phyloP scores from a whole-genome alignment of 1,140 invertebrate species.

The Brachionus calyciflorus region DNA sequence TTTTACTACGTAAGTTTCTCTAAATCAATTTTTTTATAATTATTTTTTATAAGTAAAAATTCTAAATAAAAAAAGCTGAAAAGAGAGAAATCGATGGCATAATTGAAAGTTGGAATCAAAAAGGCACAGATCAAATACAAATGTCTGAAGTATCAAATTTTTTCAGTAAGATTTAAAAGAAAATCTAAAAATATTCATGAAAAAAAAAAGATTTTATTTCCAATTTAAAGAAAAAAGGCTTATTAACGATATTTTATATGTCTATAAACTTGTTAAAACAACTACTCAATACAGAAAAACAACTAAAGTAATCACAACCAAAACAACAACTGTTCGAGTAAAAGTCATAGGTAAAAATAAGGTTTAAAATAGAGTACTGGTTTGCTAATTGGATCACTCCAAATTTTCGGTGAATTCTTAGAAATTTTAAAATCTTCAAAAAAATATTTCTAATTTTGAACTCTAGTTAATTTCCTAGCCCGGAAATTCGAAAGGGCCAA shows the following conservation, averaged over 20 bases:
- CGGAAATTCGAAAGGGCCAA: too few relatives aligned
- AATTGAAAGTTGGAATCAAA: background rate
- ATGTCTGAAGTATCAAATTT: slow-evolving; percentile 6
- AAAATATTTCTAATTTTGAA: too few relatives aligned
- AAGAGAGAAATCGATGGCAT: background rate
- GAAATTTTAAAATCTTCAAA: too few relatives aligned
- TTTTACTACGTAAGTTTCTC: background rate
- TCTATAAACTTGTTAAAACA: slow-evolving; percentile 6
- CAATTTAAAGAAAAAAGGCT: slow-evolving; percentile 2
- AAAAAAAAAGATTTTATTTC: background rate
- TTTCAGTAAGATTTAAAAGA: background rate
- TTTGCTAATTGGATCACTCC: too few relatives aligned
- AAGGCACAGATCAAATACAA: background rate
- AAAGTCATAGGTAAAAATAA: slow-evolving; percentile 36
- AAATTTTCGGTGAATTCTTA: too few relatives aligned
- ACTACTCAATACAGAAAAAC: background rate
- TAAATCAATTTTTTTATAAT: background rate
- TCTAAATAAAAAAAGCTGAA: background rate
- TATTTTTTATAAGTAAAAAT: background rate
- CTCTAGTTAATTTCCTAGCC: too few relatives aligned
- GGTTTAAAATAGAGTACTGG: background rate
- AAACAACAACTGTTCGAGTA: background rate
- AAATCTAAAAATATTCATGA: background rate
- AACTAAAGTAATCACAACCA: background rate
- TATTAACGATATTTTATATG: slow-evolving; percentile 19